A percentile compares a stretch with the other conserved stretches of the same genome.
Evolutionary conservation across 2,797 vertebrate genomes (phyloP).

Genomic region (Micropoecilia bifurca): DNA sequence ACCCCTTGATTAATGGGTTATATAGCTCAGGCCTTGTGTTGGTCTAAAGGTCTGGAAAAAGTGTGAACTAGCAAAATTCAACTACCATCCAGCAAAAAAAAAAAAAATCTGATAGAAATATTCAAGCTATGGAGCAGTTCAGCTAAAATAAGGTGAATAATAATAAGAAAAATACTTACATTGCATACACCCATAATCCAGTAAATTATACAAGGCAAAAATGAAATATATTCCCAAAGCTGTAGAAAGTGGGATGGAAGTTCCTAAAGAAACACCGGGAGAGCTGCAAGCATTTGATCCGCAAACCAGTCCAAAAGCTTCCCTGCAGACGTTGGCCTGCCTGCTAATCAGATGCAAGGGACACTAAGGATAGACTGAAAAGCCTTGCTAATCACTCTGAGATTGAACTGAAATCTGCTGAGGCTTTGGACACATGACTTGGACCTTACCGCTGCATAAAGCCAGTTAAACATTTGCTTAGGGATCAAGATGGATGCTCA

Average conservation of each 20-base stretch:
- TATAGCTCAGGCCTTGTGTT: constrained; percentile 42
- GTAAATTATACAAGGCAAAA: background rate
- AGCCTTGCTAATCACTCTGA: constrained; percentile 88
- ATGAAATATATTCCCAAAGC: constrained; percentile 40
- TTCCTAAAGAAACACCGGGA: constrained; percentile 34
- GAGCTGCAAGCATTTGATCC: constrained; percentile 34
- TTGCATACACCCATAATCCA: constrained; percentile 41
- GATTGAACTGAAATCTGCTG: constrained; percentile 83
- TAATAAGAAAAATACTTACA: constrained; percentile 72
- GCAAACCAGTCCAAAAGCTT: constrained; percentile 62
- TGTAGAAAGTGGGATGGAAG: constrained; percentile 26
- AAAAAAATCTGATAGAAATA: background rate
- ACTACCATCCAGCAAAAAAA: constrained; percentile 3
- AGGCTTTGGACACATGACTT: constrained; percentile 81
- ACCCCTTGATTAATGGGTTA: constrained; percentile 35
- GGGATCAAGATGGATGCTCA: constrained; percentile 33
- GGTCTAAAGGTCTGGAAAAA: constrained; percentile 18
- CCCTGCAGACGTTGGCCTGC: constrained; percentile 56
- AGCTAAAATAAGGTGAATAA: background rate
- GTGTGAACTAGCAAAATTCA: constrained; percentile 47
- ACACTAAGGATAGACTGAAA: constrained; percentile 91
- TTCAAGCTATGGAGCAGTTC: constrained; percentile 10
- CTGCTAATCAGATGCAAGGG: constrained; percentile 84
- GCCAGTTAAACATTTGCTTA: constrained; percentile 62
- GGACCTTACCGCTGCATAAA: constrained; percentile 72